Evolutionary conservation across 2,113 vertebrate species (phyloP), one percentile per base, ranked within the genome.

Genomic region (Prunella fulvescens): DNA sequence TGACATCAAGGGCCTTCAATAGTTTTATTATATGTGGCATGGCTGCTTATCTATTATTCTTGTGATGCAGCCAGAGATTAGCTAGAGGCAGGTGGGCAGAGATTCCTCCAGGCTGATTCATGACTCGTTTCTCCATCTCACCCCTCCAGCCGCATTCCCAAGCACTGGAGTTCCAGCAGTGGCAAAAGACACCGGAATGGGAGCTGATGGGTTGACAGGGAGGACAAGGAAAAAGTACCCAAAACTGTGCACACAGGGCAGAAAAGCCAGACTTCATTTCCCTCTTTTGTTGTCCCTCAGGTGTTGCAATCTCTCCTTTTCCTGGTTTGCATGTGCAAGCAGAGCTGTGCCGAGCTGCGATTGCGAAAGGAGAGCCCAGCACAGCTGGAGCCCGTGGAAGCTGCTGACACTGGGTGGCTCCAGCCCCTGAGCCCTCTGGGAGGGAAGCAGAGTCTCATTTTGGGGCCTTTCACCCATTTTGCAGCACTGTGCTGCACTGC

Each of bases 51-150:
- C 94, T 96, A 80, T 95, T 97, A 83, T 92, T 95, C 90, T 96
- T 95, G 95, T 33, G 88, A 92, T 95, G 81, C 25, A 97, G 95
- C 81, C 96, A 96, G 92, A 90, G 96, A 95, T 96, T 93, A 95
- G 85, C 69, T 85, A 39, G 73, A 69, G 94, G 91, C 85, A 81
- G 84, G 77, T 60, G 62, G 70, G 76, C 80, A 77, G 84, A 77
- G 94, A 91, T 97, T 96, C 76, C 65, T 95, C 91, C 56, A 57
- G 79, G 64, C 83, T 92, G 94, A 93, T 93, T 96, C 93, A 94
- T 3, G 28, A 60, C 11, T 11, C 3, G 1, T 88, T 93, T 95
- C 91, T 78, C 89, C 66, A 61, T 67, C 71, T 79, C 48, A 87
- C 66, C 89, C 69, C 89, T 81, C 71, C 25, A 35, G 93, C 84